Conservation (phyloP, 2,113 vertebrate genomes). For the Acrocephalus kingi region DNA sequence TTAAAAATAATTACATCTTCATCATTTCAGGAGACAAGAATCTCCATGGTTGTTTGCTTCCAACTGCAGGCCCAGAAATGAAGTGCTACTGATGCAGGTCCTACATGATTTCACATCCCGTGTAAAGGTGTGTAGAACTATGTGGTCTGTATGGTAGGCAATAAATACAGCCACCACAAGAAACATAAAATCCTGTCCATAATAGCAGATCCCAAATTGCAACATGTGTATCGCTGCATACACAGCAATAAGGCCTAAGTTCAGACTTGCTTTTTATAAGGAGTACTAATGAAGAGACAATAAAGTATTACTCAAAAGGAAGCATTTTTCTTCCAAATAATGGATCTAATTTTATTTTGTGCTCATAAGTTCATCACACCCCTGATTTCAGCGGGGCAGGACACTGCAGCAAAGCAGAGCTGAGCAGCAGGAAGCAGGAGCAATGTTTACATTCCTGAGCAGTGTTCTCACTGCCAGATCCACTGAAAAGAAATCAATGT, state of each 20-base stretch:
- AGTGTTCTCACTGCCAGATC: not conserved
- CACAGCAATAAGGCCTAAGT: not conserved
- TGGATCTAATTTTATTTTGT: not conserved
- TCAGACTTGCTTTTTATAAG: not conserved
- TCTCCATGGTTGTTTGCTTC: not conserved
- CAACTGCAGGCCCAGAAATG: not conserved
- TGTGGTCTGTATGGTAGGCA: not conserved
- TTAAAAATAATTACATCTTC: not conserved
- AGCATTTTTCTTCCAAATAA: not conserved
- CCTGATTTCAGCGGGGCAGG: not conserved
- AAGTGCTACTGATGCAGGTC: not conserved
- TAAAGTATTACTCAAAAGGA: not conserved
- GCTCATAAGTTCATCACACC: not conserved
- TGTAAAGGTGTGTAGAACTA: not conserved
- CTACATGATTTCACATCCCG: fast-evolving
- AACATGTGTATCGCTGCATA: not conserved
- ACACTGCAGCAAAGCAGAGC: not conserved
- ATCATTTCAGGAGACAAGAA: not conserved
- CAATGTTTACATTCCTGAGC: not conserved
- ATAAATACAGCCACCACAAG: not conserved
- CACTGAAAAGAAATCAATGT: not conserved
- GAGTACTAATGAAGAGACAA: not conserved
- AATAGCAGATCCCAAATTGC: not conserved
- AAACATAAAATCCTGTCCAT: not conserved
- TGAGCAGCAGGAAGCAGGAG: not conserved